phyloP scores from a whole-genome alignment of 2,113 vertebrate genomes.

The Miniopterus natalensis region DNA sequence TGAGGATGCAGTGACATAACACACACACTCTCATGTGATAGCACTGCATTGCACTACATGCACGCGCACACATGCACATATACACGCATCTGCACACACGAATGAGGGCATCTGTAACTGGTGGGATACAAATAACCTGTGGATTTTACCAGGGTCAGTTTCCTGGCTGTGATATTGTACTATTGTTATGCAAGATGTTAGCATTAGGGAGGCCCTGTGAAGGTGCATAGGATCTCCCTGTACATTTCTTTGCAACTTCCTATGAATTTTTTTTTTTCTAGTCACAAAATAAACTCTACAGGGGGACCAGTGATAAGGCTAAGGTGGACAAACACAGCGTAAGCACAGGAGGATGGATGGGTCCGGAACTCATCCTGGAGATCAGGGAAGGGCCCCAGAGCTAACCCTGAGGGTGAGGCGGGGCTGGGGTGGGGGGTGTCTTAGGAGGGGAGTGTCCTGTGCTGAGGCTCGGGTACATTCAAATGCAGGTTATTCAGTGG shows the following conservation, averaged over 20 bases:
- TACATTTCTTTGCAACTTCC: not conserved
- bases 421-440: not conserved
- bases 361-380: not conserved
- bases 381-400: not conserved
- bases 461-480: not conserved
- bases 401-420: not conserved
- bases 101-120: too few species aligned
- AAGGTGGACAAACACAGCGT: not conserved
- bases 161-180: not conserved
- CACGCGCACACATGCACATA: fast-evolving
- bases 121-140: not conserved
- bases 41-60: not conserved
- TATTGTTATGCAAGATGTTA: not conserved
- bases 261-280: not conserved
- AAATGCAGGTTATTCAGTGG: not conserved
- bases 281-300: not conserved
- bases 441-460: fast-evolving
- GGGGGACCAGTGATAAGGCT: too few species aligned
- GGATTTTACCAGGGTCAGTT: not conserved
- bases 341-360: not conserved
- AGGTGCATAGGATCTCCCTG: not conserved
- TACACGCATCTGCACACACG: too few species aligned
- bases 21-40: not conserved
- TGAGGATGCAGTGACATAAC: not conserved
- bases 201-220: not conserved